Conservation (phyloP, 2,888 invertebrate genomes). For the Caenorhabditis panamensis region DNA sequence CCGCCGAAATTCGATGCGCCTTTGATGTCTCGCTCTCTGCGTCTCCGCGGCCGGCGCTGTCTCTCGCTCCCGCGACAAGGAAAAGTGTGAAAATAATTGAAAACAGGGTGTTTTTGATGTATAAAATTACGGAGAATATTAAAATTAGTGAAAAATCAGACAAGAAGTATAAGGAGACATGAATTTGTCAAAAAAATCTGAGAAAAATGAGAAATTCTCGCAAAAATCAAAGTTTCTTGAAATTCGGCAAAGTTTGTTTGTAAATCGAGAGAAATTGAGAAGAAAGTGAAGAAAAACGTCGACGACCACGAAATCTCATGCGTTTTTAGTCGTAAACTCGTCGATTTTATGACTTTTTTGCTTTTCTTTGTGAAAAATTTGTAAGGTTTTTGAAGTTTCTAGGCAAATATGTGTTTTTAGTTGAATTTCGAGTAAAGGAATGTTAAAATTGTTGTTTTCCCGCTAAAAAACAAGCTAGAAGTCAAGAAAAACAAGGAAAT, state of each 20-base stretch:
- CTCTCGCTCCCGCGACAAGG: not conserved
- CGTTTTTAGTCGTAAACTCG: not conserved
- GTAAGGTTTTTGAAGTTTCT: too few species aligned
- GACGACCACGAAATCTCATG: not conserved
- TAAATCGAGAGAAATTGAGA: not conserved
- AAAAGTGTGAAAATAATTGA: not conserved
- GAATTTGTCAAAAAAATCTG: too few species aligned
- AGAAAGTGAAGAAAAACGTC: not conserved
- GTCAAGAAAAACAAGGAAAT: not conserved
- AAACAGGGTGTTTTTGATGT: too few species aligned
- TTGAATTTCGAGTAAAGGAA: not conserved
- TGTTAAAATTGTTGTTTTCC: too few species aligned
- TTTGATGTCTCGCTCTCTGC: constrained; percentile 25
- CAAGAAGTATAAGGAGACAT: too few species aligned
- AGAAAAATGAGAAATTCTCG: too few species aligned
- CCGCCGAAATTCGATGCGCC: constrained; percentile 34
- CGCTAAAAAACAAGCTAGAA: too few species aligned
- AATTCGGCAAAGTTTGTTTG: too few species aligned
- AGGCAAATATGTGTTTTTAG: not conserved
- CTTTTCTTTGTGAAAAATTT: not conserved
- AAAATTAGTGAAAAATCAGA: too few species aligned
- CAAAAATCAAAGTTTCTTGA: too few species aligned
- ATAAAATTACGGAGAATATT: too few species aligned
- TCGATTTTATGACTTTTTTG: not conserved
- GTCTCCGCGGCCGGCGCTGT: not conserved